Conservation (phyloP, 2,113 vertebrate species). For the Pluvialis apricaria region DNA sequence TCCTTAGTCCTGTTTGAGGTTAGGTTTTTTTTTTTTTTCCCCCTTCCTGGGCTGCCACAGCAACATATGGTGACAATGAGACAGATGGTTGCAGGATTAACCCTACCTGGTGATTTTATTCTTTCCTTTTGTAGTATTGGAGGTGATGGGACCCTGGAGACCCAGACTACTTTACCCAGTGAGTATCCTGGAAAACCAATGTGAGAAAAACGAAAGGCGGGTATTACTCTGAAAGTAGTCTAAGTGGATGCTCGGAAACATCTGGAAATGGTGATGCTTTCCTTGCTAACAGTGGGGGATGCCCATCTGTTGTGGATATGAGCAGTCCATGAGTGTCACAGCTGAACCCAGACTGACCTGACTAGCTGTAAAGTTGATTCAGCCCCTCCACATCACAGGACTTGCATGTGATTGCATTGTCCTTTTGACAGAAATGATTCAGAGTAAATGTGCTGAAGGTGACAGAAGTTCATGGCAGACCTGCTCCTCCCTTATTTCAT, state of each 20-base stretch:
- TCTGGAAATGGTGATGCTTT: not conserved
- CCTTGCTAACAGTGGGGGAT: not conserved
- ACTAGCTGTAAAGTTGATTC: not conserved
- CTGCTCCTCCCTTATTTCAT: not conserved
- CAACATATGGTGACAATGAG: not conserved
- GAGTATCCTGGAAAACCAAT: constrained; percentile 61
- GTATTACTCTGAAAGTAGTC: not conserved
- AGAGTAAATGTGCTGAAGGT: not conserved
- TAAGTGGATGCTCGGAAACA: not conserved
- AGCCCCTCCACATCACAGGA: not conserved
- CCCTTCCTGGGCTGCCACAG: not conserved
- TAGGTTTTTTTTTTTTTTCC: not conserved
- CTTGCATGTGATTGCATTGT: not conserved
- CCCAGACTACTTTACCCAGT: constrained; percentile 90
- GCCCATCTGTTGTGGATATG: not conserved
- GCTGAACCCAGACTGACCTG: not conserved
- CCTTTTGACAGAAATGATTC: not conserved
- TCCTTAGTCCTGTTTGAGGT: not conserved
- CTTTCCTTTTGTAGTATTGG: constrained; percentile 79
- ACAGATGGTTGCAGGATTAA: constrained; percentile 19
- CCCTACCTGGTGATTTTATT: not conserved
- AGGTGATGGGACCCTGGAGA: constrained; percentile 83
- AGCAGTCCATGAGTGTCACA: not conserved
- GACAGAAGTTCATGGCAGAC: not conserved
- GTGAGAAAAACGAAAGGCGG: not conserved